Evolutionary conservation across 2,797 vertebrate genomes (phyloP).

Genomic region (Manis pentadactyla): DNA sequence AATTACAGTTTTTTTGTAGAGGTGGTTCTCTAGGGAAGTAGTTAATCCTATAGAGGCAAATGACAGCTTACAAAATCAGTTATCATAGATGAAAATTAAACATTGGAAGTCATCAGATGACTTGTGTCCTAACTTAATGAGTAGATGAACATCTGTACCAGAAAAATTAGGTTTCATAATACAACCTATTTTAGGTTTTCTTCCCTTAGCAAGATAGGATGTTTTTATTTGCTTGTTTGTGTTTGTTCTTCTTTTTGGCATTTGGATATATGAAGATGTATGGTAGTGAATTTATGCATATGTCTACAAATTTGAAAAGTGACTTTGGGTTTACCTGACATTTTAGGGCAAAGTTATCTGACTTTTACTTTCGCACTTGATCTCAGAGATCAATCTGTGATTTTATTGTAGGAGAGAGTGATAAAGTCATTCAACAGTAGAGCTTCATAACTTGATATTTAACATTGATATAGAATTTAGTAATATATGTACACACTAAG

Average conservation of each 20-base stretch:
- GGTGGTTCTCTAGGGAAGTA: conserved; percentile 20
- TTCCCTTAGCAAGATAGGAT: conserved; percentile 21
- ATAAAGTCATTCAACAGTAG: neutral
- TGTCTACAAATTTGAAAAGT: conserved; percentile 44
- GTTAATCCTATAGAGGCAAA: conserved; percentile 34
- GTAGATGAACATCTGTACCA: conserved; percentile 13
- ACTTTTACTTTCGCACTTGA: conserved; percentile 5
- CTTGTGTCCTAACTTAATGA: conserved; percentile 53
- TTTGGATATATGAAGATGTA: conserved; percentile 17
- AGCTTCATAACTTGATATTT: neutral
- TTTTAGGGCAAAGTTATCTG: conserved; percentile 30
- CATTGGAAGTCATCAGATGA: conserved; percentile 20
- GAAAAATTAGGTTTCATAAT: conserved; percentile 45
- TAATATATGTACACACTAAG: neutral
- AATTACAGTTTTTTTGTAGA: neutral
- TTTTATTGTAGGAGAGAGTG: conserved; percentile 32
- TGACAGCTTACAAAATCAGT: conserved; percentile 56
- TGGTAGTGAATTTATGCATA: neutral
- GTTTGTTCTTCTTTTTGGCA: conserved; percentile 48
- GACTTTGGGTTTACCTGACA: conserved; percentile 35
- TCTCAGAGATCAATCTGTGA: conserved; percentile 24
- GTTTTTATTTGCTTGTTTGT: conserved; percentile 39
- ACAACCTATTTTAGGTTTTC: conserved; percentile 38
- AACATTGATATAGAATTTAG: neutral
- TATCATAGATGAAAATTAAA: conserved; percentile 59